Conservation (phyloP, 2,113 vertebrate genomes). For the Mustelus asterias region DNA sequence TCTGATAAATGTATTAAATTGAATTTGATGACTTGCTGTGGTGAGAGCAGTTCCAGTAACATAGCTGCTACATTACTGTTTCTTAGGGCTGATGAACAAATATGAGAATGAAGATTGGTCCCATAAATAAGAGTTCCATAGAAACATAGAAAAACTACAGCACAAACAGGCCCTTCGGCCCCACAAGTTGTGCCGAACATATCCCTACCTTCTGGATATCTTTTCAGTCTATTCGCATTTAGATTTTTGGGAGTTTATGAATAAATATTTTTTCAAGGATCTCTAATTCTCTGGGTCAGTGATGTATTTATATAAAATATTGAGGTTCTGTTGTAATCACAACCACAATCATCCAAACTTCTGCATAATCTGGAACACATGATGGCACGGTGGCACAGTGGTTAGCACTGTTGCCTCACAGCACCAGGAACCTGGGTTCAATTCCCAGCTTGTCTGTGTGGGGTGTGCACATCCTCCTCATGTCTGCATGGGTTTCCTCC, state of each 20-base stretch:
- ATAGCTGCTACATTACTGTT: not conserved
- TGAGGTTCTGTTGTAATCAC: not conserved
- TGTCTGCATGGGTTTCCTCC: no score
- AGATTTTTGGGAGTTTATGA: not conserved
- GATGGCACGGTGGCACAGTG: no score
- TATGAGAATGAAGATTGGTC: not conserved
- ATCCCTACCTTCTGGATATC: no score
- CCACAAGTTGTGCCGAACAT: no score
- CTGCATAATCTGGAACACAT: not conserved
- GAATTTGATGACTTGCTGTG: not conserved
- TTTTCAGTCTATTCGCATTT: not conserved
- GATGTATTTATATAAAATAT: not conserved
- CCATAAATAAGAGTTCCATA: not conserved
- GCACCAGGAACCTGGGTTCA: no score
- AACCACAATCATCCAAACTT: not conserved
- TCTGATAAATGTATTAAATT: constrained; percentile 6
- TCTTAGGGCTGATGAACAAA: not conserved
- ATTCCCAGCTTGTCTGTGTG: no score
- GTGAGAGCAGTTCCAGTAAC: not conserved
- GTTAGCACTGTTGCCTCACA: no score
- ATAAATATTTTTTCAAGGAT: not conserved
- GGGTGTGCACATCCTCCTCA: no score
- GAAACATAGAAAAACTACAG: no score
- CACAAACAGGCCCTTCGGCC: no score
- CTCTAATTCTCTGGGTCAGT: not conserved